These are phyloP conservation scores for Bradypus variegatus DNA, from an alignment of 2,797 vertebrate species.

Conservation along the genomic window DNA sequence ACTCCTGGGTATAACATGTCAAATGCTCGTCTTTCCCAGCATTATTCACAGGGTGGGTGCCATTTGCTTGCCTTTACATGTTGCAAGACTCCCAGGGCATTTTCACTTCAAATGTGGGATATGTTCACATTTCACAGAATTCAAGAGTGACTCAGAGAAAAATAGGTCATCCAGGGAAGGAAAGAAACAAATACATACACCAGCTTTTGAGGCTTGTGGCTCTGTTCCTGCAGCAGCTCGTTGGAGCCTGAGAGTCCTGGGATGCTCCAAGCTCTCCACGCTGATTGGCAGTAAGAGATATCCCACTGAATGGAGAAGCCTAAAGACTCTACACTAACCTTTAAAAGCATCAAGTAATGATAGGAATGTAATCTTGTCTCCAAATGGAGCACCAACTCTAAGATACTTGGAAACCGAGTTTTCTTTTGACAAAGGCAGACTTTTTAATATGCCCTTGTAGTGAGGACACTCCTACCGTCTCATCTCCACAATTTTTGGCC, in stretches of 20 bases:
- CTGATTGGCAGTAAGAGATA: background rate
- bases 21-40: background rate
- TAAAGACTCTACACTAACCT: background rate
- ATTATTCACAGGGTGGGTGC: background rate
- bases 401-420: background rate
- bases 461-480: background rate
- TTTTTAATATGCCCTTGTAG: background rate
- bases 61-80: background rate
- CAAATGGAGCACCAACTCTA: rapidly evolving
- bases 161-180: background rate
- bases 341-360: background rate
- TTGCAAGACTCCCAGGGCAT: background rate
- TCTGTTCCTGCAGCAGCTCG: background rate
- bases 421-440: background rate
- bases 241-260: background rate
- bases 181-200: background rate
- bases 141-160: background rate
- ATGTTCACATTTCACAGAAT: background rate
- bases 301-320: background rate
- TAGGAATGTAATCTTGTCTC: background rate
- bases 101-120: background rate
- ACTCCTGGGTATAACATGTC: rapidly evolving
- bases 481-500: background rate
- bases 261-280: background rate
- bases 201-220: rapidly evolving